These are phyloP conservation scores for Antedon mediterranea DNA, from an alignment of 53 echinoderm and acorn worm genomes.

Conservation along the genomic window DNA sequence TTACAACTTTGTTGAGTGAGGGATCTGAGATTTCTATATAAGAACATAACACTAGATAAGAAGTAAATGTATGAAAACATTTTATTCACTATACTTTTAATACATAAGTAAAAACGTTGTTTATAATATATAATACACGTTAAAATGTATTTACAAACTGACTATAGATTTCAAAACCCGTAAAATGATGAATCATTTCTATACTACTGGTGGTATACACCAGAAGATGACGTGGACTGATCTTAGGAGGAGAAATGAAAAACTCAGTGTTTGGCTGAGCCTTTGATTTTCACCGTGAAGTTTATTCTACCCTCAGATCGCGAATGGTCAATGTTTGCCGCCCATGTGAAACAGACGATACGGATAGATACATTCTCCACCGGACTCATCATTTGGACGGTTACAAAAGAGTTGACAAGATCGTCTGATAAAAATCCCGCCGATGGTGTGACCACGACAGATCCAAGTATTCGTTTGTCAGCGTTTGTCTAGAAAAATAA, in stretches of 20 bases:
- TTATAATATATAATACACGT: background rate
- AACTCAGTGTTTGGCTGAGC: background rate
- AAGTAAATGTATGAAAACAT: background rate
- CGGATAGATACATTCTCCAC: background rate
- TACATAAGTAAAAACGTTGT: background rate
- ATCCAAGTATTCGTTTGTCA: background rate
- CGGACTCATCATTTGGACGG: background rate
- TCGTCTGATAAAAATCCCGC: background rate
- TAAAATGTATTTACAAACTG: slow-evolving; percentile 1
- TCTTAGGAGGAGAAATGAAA: no score
- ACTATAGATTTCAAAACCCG: background rate
- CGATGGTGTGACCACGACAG: background rate
- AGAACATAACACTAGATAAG: no score
- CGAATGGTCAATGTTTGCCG: background rate
- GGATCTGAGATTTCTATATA: no score
- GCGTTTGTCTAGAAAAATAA: background rate
- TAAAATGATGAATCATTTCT: background rate
- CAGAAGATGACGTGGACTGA: no score
- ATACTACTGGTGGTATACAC: no score
- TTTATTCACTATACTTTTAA: background rate
- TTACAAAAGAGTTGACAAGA: background rate
- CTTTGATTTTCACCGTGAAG: background rate
- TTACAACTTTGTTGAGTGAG: no score
- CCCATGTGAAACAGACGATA: background rate
- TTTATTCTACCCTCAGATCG: background rate